phyloP scores from a whole-genome alignment of 2,888 invertebrate genomes.

The Tridacna crocea region DNA sequence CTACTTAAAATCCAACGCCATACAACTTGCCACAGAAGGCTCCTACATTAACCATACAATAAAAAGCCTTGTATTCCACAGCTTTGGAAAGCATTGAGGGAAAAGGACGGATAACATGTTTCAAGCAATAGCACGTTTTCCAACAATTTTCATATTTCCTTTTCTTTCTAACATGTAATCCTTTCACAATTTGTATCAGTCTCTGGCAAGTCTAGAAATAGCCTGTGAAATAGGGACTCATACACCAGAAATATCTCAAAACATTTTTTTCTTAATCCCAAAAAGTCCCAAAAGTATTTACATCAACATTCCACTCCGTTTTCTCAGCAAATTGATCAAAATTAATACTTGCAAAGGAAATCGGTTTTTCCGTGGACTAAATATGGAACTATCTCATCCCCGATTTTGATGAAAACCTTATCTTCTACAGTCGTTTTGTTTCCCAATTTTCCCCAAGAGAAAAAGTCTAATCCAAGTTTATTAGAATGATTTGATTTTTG shows the following conservation, averaged over 20 bases:
- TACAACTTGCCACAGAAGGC: no score
- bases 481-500: slow-evolving; percentile 47
- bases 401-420: slow-evolving; percentile 4
- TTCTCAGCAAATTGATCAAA: slow-evolving; percentile 22
- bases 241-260: not conserved
- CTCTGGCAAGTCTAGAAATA: no score
- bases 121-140: no score
- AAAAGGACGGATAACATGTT: no score
- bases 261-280: not conserved
- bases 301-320: slow-evolving; percentile 9
- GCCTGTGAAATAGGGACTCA: no score
- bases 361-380: slow-evolving; percentile 5
- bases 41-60: no score
- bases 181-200: no score
- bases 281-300: not conserved
- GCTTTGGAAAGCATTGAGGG: no score
- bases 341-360: slow-evolving; percentile 17
- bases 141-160: no score
- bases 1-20: no score
- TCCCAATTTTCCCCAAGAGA: slow-evolving; percentile 33
- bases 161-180: no score
- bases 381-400: slow-evolving; percentile 25
- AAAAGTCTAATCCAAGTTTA: slow-evolving; percentile 40
- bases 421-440: slow-evolving; percentile 28
- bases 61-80: no score